Evolutionary conservation across 2,888 invertebrate genomes (phyloP).

Genomic region (Scaeva pyrastri): DNA sequence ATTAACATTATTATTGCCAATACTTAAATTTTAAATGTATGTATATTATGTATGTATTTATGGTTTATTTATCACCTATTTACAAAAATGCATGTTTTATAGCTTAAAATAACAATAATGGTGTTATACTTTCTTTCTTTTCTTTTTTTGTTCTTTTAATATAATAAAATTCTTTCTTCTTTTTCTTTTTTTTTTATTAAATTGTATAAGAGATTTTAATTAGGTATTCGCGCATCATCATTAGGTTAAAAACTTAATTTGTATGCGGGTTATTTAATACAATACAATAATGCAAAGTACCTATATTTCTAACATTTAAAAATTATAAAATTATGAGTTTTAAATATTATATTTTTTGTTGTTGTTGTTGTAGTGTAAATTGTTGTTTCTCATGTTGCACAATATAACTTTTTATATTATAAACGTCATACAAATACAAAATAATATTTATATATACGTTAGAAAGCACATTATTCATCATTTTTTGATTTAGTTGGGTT

Average conservation of each 20-base stretch:
- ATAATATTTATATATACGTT: constrained; percentile 34
- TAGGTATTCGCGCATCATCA: neutral
- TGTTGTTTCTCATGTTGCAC: constrained; percentile 60
- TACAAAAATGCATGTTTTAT: constrained; percentile 51
- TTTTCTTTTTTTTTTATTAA: constrained; percentile 1
- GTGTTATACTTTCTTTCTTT: constrained; percentile 20
- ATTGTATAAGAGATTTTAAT: constrained; percentile 29
- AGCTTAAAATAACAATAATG: constrained; percentile 26
- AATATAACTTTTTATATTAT: constrained; percentile 42
- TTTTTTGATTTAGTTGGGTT: constrained; percentile 64
- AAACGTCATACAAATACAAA: constrained; percentile 58
- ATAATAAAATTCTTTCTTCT: too few relatives aligned
- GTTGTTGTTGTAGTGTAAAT: constrained; percentile 61
- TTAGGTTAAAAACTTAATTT: constrained; percentile 19
- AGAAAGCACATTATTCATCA: constrained; percentile 76
- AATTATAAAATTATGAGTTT: constrained; percentile 19
- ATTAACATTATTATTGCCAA: constrained; percentile 73
- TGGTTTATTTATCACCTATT: constrained; percentile 38
- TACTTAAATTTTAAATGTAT: constrained; percentile 52
- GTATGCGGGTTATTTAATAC: constrained; percentile 15
- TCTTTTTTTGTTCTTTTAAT: neutral
- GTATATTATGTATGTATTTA: neutral
- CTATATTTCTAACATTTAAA: constrained; percentile 22
- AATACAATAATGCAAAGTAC: neutral
- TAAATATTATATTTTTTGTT: constrained; percentile 11